Evolutionary conservation across 2,797 vertebrate species (phyloP), one percentile per base, ranked within the genome.

Genomic region (Malacoraja senta): DNA sequence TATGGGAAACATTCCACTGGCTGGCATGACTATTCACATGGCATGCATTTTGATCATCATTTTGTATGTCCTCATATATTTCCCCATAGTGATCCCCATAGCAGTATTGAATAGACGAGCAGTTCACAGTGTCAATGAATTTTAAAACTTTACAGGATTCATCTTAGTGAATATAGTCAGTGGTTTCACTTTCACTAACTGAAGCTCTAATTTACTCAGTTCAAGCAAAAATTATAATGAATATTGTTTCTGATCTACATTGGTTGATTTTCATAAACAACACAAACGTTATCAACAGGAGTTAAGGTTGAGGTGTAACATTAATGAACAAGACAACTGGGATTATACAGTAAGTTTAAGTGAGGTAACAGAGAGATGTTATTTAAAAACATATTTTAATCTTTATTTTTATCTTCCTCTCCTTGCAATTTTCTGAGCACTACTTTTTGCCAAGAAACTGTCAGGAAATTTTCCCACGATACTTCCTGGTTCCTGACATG

Each of bases 201-300:
- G 96, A 96, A 96, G 96, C 97, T 94, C 96, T 96, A 96, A 96
- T 97, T 97, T 76, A 76, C 95, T 96, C 94, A 96, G 97, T 97
- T 96, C 95, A 96, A 96, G 95, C 95, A 95, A 96, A 95, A 94
- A 95, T 95, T 96, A 65, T 15, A 68, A 63, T 44, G 32, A 92
- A 72, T 24, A 74, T 96, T 96, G 95, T 96, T 96, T 95, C 97
- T 96, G 96, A 96, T 94, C 93, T 94, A 94, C 96, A 97, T 96
- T 96, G 95, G 96, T 97, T 97, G 96, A 96, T 96, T 96, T 97
- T 97, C 97, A 96, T 95, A 96, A 96, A 97, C 97, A 74, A 74
- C 19, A 74, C 19, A 74, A 74, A 35, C 17, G 2, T 19, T 65
- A 86, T 65, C 58, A 86, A 32, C 83, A 65, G 15, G 21, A 58